Percentiles rank a stretch among this genome's conserved stretches.
These are phyloP conservation scores for Lysiphlebus fabarum DNA, from an alignment of 1,140 invertebrate species.

Conservation along the genomic window DNA sequence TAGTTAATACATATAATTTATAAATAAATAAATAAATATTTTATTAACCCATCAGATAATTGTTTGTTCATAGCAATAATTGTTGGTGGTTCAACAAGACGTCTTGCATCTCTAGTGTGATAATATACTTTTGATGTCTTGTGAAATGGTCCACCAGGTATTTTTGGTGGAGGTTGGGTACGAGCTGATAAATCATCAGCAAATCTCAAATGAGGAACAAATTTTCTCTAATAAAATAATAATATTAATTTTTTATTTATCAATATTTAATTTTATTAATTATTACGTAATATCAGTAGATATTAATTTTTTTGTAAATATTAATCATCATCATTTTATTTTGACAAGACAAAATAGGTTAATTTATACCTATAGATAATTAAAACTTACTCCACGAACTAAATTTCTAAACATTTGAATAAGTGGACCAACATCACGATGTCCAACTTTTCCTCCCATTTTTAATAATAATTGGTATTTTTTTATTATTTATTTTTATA, in stretches of 20 bases:
- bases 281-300: too few species aligned
- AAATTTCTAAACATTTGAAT: constrained; percentile 7
- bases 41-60: constrained; percentile 23
- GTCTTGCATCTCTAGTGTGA: constrained; percentile 69
- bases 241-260: constrained; percentile 5
- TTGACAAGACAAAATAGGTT: neutral
- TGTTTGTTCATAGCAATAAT: constrained; percentile 46
- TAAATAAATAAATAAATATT: neutral
- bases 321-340: constrained; percentile 1
- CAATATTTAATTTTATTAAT: constrained; percentile 4
- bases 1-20: neutral
- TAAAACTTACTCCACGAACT: constrained; percentile 16
- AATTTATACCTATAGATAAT: constrained; percentile 2
- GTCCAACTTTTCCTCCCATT: constrained; percentile 20
- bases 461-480: neutral
- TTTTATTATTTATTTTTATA: too few species aligned
- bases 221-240: constrained; percentile 12
- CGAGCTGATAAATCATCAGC: constrained; percentile 61
- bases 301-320: neutral
- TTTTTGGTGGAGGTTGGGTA: constrained; percentile 70
- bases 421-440: constrained; percentile 20
- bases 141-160: constrained; percentile 74
- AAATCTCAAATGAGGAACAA: constrained; percentile 55
- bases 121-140: constrained; percentile 78
- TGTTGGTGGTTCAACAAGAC: constrained; percentile 68